Conservation (phyloP, 2,797 vertebrate species). For the Echeneis naucrates region DNA sequence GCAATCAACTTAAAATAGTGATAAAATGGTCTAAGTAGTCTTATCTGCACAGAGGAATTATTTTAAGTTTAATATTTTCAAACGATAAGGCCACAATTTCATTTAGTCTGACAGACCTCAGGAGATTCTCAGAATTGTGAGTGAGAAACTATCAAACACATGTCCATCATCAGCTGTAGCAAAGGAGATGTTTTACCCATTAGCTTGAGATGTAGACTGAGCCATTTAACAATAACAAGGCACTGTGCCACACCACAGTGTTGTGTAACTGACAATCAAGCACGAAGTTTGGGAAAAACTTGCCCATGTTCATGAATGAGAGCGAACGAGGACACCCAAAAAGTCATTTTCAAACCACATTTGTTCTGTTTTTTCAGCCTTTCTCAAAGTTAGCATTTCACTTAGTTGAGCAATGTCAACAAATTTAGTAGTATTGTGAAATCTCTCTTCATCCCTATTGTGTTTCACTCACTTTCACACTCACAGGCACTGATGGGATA, state of each 20-base stretch:
- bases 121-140: slow-evolving; percentile 43
- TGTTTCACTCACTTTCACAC: slow-evolving; percentile 53
- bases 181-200: slow-evolving; percentile 47
- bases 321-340: slow-evolving; percentile 50
- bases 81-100: slow-evolving; percentile 25
- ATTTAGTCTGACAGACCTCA: slow-evolving; percentile 52
- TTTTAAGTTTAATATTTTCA: slow-evolving; percentile 31
- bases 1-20: slow-evolving; percentile 41
- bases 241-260: slow-evolving; percentile 72
- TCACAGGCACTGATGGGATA: slow-evolving; percentile 26
- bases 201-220: slow-evolving; percentile 42
- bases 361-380: slow-evolving; percentile 56
- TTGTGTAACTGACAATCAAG: slow-evolving; percentile 75
- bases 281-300: slow-evolving; percentile 56
- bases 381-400: slow-evolving; percentile 45
- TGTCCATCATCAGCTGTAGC: slow-evolving; percentile 54
- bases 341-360: slow-evolving; percentile 59
- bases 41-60: slow-evolving; percentile 35
- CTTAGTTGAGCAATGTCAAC: slow-evolving; percentile 55
- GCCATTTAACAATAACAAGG: slow-evolving; percentile 72
- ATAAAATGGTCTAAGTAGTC: slow-evolving; percentile 32
- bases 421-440: slow-evolving; percentile 62
- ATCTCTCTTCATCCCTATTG: slow-evolving; percentile 28
- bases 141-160: slow-evolving; percentile 57
- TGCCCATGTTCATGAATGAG: slow-evolving; percentile 62